A percentile compares a stretch with the other conserved stretches of the same genome.
Conservation (phyloP, 2,113 vertebrate species). For the Leptobrachium ailaonicum region DNA sequence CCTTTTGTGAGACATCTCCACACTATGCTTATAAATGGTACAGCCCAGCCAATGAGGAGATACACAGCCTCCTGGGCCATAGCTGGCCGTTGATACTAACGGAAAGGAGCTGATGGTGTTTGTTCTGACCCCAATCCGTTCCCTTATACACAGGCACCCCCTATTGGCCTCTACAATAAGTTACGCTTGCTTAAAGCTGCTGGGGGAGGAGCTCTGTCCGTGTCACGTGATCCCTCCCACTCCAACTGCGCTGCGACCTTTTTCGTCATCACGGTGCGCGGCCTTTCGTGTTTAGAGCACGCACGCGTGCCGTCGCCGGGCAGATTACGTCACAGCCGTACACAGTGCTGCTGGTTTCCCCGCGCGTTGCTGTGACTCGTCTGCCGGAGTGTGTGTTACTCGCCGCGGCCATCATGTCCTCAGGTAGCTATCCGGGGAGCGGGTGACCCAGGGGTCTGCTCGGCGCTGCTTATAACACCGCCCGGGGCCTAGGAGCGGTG, state of each 20-base stretch:
- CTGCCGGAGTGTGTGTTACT: not conserved
- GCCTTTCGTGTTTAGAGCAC: not conserved
- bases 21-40: no score
- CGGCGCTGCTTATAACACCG: not conserved
- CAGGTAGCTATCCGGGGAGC: conserved; percentile 1
- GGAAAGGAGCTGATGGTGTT: no score
- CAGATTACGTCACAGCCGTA: not conserved
- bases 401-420: conserved; percentile 37
- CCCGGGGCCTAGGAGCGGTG: not conserved
- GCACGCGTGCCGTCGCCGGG: conserved; percentile 1
- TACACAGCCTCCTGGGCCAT: no score
- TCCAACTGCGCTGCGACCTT: not conserved
- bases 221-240: not conserved
- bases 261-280: not conserved
- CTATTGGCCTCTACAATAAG: no score
- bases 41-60: no score
- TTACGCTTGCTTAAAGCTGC: no score
- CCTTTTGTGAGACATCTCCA: no score
- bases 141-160: no score
- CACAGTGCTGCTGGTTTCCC: not conserved
- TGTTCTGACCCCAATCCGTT: no score
- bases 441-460: not conserved
- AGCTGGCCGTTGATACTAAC: no score
- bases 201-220: no score
- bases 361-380: not conserved